Base-by-base conservation (phyloP, 2,888 invertebrate genomes). In the Horisme vitalbata region DNA sequence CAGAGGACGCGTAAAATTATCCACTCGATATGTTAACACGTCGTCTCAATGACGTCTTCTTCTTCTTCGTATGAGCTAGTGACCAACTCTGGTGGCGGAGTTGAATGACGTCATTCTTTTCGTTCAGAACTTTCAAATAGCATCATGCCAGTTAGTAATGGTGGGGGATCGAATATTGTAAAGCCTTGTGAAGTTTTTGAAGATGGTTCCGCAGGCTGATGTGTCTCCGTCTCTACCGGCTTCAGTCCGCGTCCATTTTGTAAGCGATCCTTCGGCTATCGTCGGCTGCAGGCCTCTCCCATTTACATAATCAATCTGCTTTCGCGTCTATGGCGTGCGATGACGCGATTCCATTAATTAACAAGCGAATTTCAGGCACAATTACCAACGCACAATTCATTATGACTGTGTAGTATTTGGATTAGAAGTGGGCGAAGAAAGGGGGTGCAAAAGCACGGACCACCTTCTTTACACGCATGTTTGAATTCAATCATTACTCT, bases 231-330 rank as follows among this genome's bases (percentile, higher is more conserved):
- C 36, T 10, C 18, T 15, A 11, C 11, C 20, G 23, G 21, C 13
- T 11, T n/a, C 52, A 51, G 57, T 53, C 64, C 60, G 52, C 55
- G 53, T 54, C 55, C 69, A 66, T 72, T 32, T 78, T 75, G 66
- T 69, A 57, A 68, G 67, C 63, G 61, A 68, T 68, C 66, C 68
- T 64, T 68, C 65, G 63, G 63, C 65, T 72, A 79, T 76, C 73
- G 70, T 65, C 71, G 68, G 67, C 63, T 74, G 71, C 71, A 75
- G 68, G 64, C 70, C 67, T 65, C 71, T 70, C 65, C 71, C 68
- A 78, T 82, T 79, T 78, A 71, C 79, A 79, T 82, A 80, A 83
- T 78, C 79, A 80, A 80, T 83, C 77, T 74, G 70, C 55, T 72
- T 62, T 63, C 57, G 61, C 63, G 61, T 63, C 62, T 62, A 61